These are phyloP conservation scores for Melanotaenia boesemani DNA, from an alignment of 2,797 vertebrate genomes.

Conservation along the genomic window DNA sequence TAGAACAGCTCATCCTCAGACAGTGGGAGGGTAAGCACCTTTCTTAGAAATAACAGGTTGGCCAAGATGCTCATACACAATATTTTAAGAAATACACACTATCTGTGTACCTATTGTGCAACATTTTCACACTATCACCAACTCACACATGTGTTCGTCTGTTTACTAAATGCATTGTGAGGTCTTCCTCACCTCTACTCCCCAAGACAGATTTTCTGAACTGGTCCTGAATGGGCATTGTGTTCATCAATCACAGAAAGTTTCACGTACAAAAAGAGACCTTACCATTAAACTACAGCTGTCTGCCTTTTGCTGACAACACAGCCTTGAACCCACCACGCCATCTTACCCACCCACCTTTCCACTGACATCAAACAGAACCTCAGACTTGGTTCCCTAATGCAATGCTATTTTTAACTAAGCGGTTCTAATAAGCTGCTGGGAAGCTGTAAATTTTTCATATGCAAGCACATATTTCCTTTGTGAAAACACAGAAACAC, in stretches of 20 bases:
- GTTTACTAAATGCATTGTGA: constrained; percentile 70
- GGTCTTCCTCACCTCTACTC: constrained; percentile 28
- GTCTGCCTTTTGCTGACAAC: constrained; percentile 80
- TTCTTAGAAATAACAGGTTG: constrained; percentile 80
- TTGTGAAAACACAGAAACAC: constrained; percentile 89
- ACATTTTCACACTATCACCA: constrained; percentile 71
- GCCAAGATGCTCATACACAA: constrained; percentile 39
- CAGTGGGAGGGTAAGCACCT: constrained; percentile 66
- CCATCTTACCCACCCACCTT: constrained; percentile 72
- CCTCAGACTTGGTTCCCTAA: constrained; percentile 83
- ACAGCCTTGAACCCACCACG: constrained; percentile 71
- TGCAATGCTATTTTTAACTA: constrained; percentile 89
- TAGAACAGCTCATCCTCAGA: constrained; percentile 69
- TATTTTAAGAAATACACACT: constrained; percentile 50
- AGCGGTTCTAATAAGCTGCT: constrained; percentile 88
- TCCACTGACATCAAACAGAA: constrained; percentile 86
- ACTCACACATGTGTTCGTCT: constrained; percentile 70
- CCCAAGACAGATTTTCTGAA: constrained; percentile 50
- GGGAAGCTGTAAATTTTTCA: constrained; percentile 88
- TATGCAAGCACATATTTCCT: constrained; percentile 86
- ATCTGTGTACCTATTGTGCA: constrained; percentile 47
- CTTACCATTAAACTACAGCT: constrained; percentile 78
- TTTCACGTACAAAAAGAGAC: constrained; percentile 64
- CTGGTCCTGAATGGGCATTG: constrained; percentile 57
- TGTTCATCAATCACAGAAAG: constrained; percentile 71